Conservation (phyloP, 2,113 vertebrate species). For the Sorex fumeus region DNA sequence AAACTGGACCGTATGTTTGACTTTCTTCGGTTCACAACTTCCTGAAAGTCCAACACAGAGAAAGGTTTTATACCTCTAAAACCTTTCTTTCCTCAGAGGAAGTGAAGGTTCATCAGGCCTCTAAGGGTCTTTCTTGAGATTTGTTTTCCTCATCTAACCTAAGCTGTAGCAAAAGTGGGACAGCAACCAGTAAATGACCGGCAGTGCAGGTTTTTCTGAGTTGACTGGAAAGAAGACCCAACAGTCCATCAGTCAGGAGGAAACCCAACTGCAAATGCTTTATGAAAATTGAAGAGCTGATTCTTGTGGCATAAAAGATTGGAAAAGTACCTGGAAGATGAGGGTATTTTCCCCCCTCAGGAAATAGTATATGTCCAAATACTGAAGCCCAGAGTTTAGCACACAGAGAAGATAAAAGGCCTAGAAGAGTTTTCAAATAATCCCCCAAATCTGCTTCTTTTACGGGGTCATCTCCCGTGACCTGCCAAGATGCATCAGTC, state of each 20-base stretch:
- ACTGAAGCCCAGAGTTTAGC: not conserved
- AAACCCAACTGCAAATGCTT: not conserved
- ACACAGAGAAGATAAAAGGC: not conserved
- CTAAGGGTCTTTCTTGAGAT: not conserved
- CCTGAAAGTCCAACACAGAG: not conserved
- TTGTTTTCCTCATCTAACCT: not conserved
- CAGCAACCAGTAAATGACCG: no score
- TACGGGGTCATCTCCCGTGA: not conserved
- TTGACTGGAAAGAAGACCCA: not conserved
- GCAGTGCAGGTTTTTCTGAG: not conserved
- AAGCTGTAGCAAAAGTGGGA: not conserved
- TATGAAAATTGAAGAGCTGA: not conserved
- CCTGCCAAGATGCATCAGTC: not conserved
- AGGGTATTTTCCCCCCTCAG: not conserved
- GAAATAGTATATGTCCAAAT: not conserved
- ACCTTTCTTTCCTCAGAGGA: not conserved
- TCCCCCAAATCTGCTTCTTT: not conserved
- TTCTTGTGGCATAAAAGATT: not conserved
- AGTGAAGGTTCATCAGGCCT: not conserved
- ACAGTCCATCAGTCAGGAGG: not conserved
- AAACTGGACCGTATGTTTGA: not conserved
- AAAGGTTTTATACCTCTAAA: not conserved
- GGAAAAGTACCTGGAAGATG: not conserved
- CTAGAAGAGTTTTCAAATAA: not conserved
- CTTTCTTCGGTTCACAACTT: not conserved